Evolutionary conservation across 2,888 invertebrate genomes (phyloP), one percentile per base, ranked within the genome.

Genomic region (Cephus runcator): DNA sequence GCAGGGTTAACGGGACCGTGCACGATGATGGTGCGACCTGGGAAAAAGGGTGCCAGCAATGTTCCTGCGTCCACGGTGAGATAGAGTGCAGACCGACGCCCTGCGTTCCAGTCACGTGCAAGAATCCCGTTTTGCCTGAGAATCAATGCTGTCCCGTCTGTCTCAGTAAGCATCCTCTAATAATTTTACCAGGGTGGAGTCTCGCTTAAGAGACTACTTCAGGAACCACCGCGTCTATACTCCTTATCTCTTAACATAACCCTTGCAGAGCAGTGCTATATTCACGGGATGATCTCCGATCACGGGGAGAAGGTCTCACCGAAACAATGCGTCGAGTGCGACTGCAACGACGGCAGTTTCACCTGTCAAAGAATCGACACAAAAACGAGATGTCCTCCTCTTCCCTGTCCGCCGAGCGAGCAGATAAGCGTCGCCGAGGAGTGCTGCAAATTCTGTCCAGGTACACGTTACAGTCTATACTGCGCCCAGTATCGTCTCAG

Each of bases 371-470:
- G 94, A 86, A 94, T 95, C 80, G 95, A 96, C 91, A 95, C 95
- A 56, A 94, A 95, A 87, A 94, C 93, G 79, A 94, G 94, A 85
- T 97, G 97, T 92, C 97, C 97, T 75, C 93, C 94, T 86, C 93
- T 97, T 85, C 94, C 95, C 77, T 97, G 97, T 92, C 95, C 96
- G 82, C 93, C 93, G 76, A 93, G 94, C 82, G 94, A 96, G 89
- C 96, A 96, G 92, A 95, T 97, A 91, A 95, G 95, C 86, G 96
- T 96, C 81, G 95, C 96, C 75, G 97, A 96, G 80, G 96, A 97
- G 92, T 98, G 97, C 93, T 98, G 98, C 93, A 96, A 96, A 91
- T 96, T 96, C 90, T 98, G 98, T 92, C 96, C 96, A 93, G 97
- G 97, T 96, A 92, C 83, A 85, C 76, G 75, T 31, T 36, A 75